Conservation (phyloP, 2,113 vertebrate genomes). For the Junco hyemalis region DNA sequence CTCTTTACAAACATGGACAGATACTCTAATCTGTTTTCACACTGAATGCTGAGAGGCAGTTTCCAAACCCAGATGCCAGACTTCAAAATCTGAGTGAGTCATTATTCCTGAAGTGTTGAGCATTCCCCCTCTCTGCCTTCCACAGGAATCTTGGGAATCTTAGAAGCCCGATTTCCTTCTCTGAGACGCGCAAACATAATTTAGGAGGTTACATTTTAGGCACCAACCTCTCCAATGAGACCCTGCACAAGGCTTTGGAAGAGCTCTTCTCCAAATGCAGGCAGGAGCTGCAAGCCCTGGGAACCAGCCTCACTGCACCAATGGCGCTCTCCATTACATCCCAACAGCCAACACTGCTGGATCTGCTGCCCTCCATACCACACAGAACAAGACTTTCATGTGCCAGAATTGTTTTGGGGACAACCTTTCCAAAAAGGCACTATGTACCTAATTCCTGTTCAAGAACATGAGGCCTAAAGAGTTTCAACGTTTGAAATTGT, state of each 20-base stretch:
- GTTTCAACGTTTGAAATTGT: background rate
- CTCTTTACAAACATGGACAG: background rate
- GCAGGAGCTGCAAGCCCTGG: background rate
- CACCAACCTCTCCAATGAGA: background rate
- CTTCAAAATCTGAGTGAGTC: background rate
- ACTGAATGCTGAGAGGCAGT: background rate
- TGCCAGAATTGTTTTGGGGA: background rate
- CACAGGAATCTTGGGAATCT: background rate
- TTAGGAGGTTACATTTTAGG: background rate
- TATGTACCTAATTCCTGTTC: background rate
- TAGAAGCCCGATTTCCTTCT: background rate
- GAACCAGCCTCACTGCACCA: background rate
- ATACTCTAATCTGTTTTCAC: background rate
- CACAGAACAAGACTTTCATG: background rate
- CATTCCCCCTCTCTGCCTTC: background rate
- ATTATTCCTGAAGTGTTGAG: background rate
- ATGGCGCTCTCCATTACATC: background rate
- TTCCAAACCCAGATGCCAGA: background rate
- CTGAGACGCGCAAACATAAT: background rate
- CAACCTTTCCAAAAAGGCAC: background rate
- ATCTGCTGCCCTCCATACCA: background rate
- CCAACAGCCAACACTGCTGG: background rate
- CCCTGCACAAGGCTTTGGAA: background rate
- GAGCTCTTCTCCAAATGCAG: background rate
- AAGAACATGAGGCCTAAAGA: background rate